These are phyloP conservation scores for Mus spicilegus DNA, from an alignment of 2,113 vertebrate species.

Conservation along the genomic window DNA sequence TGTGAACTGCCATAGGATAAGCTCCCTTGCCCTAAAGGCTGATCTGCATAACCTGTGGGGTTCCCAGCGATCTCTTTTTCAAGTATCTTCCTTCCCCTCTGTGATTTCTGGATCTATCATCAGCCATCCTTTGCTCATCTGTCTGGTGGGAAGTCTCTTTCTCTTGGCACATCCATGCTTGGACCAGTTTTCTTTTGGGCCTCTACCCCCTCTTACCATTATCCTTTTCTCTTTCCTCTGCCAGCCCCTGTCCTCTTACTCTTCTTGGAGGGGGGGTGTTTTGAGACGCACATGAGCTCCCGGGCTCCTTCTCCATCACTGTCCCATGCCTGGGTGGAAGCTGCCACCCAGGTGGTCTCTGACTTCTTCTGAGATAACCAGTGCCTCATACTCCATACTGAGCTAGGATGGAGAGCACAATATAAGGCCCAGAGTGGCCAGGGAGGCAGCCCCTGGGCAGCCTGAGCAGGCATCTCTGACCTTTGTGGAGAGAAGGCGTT, in stretches of 20 bases:
- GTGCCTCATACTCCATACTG: not conserved
- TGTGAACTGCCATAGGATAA: not conserved
- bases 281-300: not conserved
- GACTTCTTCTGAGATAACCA: not conserved
- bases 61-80: not conserved
- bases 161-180: not conserved
- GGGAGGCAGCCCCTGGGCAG: conserved; percentile 63
- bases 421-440: not conserved
- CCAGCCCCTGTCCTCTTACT: not conserved
- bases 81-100: not conserved
- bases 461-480: conserved; percentile 79
- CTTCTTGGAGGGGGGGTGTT: not conserved
- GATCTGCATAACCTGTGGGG: not conserved
- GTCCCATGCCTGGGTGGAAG: not conserved
- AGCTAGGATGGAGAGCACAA: not conserved
- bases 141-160: not conserved
- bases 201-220: not conserved
- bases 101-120: not conserved
- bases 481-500: conserved; percentile 80
- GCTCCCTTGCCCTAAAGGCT: not conserved
- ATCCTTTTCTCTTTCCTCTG: not conserved
- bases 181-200: not conserved
- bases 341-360: not conserved
- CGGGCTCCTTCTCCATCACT: not conserved
- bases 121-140: not conserved